Evolutionary conservation across 2,797 vertebrate species (phyloP), one percentile per base, ranked within the genome.

Genomic region (Bradypodion ventrale): DNA sequence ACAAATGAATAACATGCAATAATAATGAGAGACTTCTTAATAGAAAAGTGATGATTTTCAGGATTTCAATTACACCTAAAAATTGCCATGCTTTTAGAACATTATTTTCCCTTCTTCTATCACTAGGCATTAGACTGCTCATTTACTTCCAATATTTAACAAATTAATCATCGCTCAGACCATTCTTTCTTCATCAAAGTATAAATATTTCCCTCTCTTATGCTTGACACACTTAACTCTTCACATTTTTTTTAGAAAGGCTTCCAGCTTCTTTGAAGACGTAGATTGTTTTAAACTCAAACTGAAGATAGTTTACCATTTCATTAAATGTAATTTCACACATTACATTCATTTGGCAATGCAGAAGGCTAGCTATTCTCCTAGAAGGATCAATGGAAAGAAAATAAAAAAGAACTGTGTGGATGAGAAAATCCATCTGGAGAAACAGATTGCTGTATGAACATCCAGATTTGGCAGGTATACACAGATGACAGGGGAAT

Each of bases 11-110:
- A 72, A 89, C 82, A 88, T 84, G 19, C 16, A 82, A 29, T 82
- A 60, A 82, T 59, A 90, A 88, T 83, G 80, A 86, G 65, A 89
- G 32, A 35, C 27, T 85, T 91, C 65, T 83, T 92, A 90, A 88
- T 84, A 91, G 82, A 92, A 92, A 91, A 79, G 23, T 69, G 37
- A 75, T 63, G 2, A 6, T 7, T 89, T 84, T 73, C 42, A 80
- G 7, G 32, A 80, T 94, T 90, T 87, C 75, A 74, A 84, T 89
- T 88, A 79, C n/a, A 82, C 21, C 25, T 86, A 63, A 90, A 92
- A 32, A 72, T 74, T 84, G 5, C 46, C 49, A 73, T 62, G 32
- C 27, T 90, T 91, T 87, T 86, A 75, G 52, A 85, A 10, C 0
- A 10, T 10, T 84, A 69, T 80, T 83, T 85, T 87, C 83, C 63